phyloP scores from a whole-genome alignment of 2,113 vertebrate genomes.

The Salvelinus alpinus region DNA sequence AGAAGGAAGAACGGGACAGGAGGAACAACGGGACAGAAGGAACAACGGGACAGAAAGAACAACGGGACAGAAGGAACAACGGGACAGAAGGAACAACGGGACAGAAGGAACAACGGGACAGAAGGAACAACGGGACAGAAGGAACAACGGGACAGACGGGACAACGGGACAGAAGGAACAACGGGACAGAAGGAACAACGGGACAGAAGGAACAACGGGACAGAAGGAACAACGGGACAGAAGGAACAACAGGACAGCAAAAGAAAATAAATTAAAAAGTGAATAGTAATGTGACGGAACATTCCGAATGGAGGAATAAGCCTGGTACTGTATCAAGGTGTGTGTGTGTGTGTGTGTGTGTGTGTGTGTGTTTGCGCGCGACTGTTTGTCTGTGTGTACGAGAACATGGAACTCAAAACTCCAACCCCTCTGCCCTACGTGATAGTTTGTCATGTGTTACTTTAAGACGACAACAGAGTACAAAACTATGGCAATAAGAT shows the following conservation, averaged over 20 bases:
- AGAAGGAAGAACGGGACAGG: too few relatives aligned
- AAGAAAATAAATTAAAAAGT: slow-evolving; percentile 7
- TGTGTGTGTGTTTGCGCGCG: slow-evolving; percentile 13
- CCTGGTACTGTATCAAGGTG: background rate
- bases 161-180: background rate
- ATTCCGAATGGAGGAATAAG: slow-evolving; percentile 21
- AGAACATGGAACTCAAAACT: background rate
- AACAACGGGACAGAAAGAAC: too few relatives aligned
- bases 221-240: too few relatives aligned
- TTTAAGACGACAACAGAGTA: background rate
- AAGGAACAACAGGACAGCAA: background rate
- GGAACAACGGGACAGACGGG: too few relatives aligned
- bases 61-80: too few relatives aligned
- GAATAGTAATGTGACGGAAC: slow-evolving; percentile 22
- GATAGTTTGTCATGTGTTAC: background rate
- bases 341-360: slow-evolving; percentile 10
- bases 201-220: too few relatives aligned
- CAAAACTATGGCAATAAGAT: slow-evolving; percentile 41
- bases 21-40: too few relatives aligned
- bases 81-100: too few relatives aligned
- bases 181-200: background rate
- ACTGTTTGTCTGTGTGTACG: background rate
- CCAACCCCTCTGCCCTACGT: too few relatives aligned
- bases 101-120: too few relatives aligned
- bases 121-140: too few relatives aligned